Conservation (phyloP, 1,140 invertebrate genomes). For the Whitmania pigra region DNA sequence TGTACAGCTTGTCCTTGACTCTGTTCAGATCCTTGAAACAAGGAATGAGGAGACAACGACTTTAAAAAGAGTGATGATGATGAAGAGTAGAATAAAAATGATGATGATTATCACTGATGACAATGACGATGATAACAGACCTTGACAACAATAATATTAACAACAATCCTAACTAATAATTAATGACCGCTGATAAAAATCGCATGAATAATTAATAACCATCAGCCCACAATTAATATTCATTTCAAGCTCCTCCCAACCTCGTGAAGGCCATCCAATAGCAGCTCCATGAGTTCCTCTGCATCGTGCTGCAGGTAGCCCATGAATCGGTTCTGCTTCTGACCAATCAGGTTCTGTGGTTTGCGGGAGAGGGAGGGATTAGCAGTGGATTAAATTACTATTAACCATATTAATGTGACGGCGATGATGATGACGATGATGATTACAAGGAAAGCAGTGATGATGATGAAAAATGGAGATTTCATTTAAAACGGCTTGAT, state of each 20-base stretch:
- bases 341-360: slow-evolving; percentile 40
- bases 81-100: no score
- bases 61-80: no score
- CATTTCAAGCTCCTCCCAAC: slow-evolving; percentile 40
- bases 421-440: no score
- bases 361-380: no score
- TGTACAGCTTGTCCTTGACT: slow-evolving; percentile 52
- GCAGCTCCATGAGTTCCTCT: slow-evolving; percentile 49
- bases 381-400: no score
- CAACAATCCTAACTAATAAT: neutral
- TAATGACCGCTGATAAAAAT: neutral
- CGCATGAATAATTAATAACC: neutral
- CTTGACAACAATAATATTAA: neutral
- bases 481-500: no score
- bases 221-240: neutral
- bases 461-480: no score
- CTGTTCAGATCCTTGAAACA: slow-evolving; percentile 48
- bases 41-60: neutral
- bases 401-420: no score
- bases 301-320: slow-evolving; percentile 51
- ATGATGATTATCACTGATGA: no score
- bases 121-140: no score
- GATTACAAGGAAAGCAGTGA: no score
- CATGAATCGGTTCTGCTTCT: slow-evolving; percentile 46
- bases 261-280: slow-evolving; percentile 49